Conservation (phyloP, 2,888 invertebrate genomes). For the Pseudococcus longispinus region DNA sequence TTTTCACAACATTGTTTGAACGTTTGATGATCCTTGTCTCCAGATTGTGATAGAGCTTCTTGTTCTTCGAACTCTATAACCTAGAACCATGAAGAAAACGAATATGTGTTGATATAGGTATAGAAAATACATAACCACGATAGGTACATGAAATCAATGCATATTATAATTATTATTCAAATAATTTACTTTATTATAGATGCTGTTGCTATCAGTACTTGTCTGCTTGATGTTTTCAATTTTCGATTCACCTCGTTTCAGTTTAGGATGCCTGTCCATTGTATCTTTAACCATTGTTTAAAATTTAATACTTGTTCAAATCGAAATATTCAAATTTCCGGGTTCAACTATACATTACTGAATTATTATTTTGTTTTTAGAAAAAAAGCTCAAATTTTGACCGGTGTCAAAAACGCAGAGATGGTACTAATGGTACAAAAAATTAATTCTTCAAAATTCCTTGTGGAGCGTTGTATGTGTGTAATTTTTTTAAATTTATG, state of each 20-base stretch:
- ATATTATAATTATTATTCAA: neutral
- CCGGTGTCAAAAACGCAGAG: too few species aligned
- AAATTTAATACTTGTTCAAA: neutral
- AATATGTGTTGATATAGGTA: neutral
- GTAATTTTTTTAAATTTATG: neutral
- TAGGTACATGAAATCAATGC: too few species aligned
- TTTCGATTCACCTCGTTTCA: constrained; percentile 50
- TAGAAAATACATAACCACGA: too few species aligned
- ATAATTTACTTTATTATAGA: constrained; percentile 24
- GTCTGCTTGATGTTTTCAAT: constrained; percentile 17
- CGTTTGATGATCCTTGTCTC: neutral
- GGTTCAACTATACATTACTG: neutral
- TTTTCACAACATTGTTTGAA: constrained; percentile 47
- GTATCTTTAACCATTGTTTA: constrained; percentile 43
- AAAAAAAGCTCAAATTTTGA: too few species aligned
- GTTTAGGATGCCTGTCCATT: constrained; percentile 45
- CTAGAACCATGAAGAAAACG: neutral
- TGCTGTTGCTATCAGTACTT: neutral
- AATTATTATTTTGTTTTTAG: too few species aligned
- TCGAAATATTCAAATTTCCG: neutral
- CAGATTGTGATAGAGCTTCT: constrained; percentile 37
- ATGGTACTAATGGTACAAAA: too few species aligned
- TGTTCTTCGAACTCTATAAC: constrained; percentile 46
- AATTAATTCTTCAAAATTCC: too few species aligned
- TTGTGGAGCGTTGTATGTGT: too few species aligned